Percentiles rank a stretch among this genome's conserved stretches.
These are phyloP conservation scores for Eudorcas thomsonii DNA, from an alignment of 2,113 vertebrate genomes.

Conservation along the genomic window DNA sequence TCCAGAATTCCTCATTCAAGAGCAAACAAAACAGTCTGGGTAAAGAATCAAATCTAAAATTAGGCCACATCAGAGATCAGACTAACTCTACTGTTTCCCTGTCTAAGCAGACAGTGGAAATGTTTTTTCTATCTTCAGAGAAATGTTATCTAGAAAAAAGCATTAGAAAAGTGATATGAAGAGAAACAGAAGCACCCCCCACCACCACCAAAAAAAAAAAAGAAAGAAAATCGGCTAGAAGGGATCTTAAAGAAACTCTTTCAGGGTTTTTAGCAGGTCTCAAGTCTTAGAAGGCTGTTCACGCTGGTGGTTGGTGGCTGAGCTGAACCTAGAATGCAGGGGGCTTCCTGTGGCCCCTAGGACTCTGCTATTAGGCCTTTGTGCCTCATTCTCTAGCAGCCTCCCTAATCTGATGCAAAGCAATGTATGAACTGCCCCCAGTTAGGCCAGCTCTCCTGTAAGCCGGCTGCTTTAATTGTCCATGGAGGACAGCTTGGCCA, in stretches of 20 bases:
- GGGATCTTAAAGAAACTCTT: background rate
- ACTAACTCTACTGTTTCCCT: background rate
- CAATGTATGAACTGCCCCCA: background rate
- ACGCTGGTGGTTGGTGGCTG: background rate
- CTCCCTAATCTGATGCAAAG: background rate
- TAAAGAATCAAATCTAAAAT: constrained; percentile 9
- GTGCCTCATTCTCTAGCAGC: background rate
- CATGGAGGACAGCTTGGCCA: background rate
- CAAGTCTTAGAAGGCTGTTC: background rate
- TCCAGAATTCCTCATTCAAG: background rate
- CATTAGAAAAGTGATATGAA: background rate
- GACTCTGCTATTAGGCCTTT: background rate
- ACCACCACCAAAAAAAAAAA: background rate
- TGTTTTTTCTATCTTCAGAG: background rate
- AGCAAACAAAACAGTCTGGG: background rate
- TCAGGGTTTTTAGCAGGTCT: background rate
- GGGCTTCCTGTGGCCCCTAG: too few species aligned
- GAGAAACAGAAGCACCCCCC: background rate
- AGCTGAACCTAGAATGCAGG: background rate
- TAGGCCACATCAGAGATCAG: background rate
- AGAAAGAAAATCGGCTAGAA: background rate
- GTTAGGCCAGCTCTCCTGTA: background rate
- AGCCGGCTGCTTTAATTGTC: background rate
- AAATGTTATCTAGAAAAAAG: background rate
- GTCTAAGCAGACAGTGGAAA: background rate